phyloP scores from a whole-genome alignment of 1,140 invertebrate species.

The Amyelois transitella region DNA sequence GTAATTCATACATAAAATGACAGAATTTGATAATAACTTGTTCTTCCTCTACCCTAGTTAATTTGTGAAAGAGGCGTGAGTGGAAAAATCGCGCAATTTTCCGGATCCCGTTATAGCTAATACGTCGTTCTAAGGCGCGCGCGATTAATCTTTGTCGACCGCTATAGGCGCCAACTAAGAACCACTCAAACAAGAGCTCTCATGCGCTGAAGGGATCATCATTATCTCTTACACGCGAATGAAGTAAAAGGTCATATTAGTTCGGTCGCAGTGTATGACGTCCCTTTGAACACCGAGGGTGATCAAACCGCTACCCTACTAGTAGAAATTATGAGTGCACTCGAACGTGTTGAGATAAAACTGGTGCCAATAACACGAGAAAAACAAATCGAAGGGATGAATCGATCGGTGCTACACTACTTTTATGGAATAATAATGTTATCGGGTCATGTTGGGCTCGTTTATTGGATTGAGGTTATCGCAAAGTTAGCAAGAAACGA shows the following conservation, averaged over 20 bases:
- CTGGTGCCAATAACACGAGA: conserved; percentile 13
- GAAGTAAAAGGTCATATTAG: conserved; percentile 20
- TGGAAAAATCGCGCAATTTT: conserved; percentile 69
- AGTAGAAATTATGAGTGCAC: conserved; percentile 46
- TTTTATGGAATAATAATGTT: neutral
- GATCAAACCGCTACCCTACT: conserved; percentile 39
- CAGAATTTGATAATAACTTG: too few species aligned
- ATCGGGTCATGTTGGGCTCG: neutral
- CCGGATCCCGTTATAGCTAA: conserved; percentile 68
- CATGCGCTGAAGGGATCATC: conserved; percentile 33
- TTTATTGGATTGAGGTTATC: too few species aligned
- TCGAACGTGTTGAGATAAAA: conserved; percentile 44
- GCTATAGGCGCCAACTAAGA: conserved; percentile 52
- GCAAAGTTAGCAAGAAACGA: too few species aligned
- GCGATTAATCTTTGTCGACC: conserved; percentile 66
- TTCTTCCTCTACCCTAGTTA: neutral
- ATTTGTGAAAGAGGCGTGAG: conserved; percentile 43
- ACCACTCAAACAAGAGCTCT: conserved; percentile 43
- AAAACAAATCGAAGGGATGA: conserved; percentile 1
- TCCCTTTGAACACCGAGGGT: conserved; percentile 38
- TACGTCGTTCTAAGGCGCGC: conserved; percentile 51
- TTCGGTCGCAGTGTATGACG: conserved; percentile 27
- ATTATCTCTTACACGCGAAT: conserved; percentile 21
- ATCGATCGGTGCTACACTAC: neutral
- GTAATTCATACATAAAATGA: too few species aligned